Evolutionary conservation across 2,797 vertebrate species (phyloP).

Genomic region (Coendou prehensilis): DNA sequence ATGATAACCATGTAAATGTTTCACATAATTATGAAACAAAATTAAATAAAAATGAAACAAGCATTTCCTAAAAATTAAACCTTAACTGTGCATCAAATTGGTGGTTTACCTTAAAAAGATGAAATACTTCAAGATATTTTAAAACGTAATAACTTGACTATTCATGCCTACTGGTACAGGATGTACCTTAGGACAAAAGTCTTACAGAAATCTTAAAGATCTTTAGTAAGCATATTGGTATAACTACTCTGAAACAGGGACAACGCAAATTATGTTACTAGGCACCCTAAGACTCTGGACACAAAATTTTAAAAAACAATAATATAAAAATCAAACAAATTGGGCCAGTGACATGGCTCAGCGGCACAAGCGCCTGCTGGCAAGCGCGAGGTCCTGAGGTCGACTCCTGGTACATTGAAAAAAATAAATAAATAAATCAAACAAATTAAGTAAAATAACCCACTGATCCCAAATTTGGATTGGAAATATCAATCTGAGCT

Average conservation of each 20-base stretch:
- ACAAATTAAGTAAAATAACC: neutral
- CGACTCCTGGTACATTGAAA: too few species aligned
- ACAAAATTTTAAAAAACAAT: neutral
- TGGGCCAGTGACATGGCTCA: neutral
- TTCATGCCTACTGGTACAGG: neutral
- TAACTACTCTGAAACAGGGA: neutral
- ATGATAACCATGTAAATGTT: neutral
- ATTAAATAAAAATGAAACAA: neutral
- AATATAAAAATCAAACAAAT: slow-evolving; percentile 4
- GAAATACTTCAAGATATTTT: neutral
- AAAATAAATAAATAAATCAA: neutral
- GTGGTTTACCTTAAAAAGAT: neutral
- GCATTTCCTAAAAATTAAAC: slow-evolving; percentile 9
- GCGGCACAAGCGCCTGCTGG: too few species aligned
- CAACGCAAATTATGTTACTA: neutral
- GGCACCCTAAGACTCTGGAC: neutral
- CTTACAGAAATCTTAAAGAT: neutral
- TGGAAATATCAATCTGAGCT: neutral
- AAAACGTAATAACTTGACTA: neutral
- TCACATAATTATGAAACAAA: slow-evolving; percentile 29
- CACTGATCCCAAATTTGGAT: neutral
- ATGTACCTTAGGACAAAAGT: neutral
- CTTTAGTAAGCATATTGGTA: neutral
- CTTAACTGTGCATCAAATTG: neutral
- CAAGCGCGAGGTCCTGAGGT: too few species aligned